These are phyloP conservation scores for Meiosimyza platycephala DNA, from an alignment of 2,888 invertebrate species.

Conservation along the genomic window DNA sequence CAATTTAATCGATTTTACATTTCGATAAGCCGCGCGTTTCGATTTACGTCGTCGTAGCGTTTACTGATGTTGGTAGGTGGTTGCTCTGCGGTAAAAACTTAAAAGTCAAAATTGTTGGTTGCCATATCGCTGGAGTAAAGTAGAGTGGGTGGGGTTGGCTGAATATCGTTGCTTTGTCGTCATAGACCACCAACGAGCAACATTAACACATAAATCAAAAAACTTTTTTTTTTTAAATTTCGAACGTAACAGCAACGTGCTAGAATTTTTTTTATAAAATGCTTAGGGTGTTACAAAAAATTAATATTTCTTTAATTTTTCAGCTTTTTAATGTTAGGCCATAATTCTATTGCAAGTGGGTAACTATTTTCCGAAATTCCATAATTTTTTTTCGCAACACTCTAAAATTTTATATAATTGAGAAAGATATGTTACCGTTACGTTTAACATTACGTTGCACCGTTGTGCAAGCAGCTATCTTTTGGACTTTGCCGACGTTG, in stretches of 20 bases:
- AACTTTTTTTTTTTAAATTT: conserved; percentile 34
- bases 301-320: no score
- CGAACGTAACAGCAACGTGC: not conserved
- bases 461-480: conserved; percentile 11
- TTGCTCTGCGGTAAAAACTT: conserved; percentile 13
- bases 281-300: no score
- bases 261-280: no score
- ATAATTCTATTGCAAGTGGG: no score
- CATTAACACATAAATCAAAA: conserved; percentile 38
- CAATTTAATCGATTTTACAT: conserved; percentile 51
- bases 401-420: no score
- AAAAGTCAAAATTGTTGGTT: conserved; percentile 24
- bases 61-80: conserved; percentile 1
- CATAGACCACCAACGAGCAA: conserved; percentile 26
- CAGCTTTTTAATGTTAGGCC: no score
- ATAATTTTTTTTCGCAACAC: no score
- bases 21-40: conserved; percentile 44
- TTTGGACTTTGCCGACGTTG: conserved; percentile 23
- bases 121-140: not conserved
- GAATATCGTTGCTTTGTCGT: not conserved
- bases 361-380: no score
- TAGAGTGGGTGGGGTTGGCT: no score
- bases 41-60: conserved; percentile 24
- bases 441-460: not conserved
- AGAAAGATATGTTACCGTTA: no score